Evolutionary conservation across 2,113 vertebrate genomes (phyloP).

Genomic region (Pteruthius melanotis): DNA sequence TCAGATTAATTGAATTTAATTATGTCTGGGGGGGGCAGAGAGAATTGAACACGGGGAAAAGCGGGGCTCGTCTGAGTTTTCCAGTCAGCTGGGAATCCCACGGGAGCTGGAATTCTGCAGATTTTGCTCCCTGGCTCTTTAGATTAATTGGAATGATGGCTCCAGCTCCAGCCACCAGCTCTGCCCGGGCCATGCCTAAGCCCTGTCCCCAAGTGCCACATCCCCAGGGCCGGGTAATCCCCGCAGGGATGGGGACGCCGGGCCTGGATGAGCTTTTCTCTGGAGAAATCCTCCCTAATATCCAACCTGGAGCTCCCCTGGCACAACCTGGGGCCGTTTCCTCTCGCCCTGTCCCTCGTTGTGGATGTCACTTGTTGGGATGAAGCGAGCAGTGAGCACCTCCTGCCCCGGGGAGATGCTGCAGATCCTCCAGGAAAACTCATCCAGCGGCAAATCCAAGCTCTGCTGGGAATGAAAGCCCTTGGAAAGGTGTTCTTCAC

Average conservation of each 20-base stretch:
- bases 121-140: neutral
- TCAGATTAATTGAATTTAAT: neutral
- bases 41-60: neutral
- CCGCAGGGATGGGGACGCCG: neutral
- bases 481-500: neutral
- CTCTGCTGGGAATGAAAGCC: neutral
- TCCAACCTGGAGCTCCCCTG: neutral
- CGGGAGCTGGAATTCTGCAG: neutral
- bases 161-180: neutral
- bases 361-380: accelerated
- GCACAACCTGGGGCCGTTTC: neutral
- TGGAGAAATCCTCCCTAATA: neutral
- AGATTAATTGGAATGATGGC: too few relatives aligned
- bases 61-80: neutral
- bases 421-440: neutral
- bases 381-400: neutral
- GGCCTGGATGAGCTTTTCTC: neutral
- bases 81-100: neutral
- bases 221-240: neutral
- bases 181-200: neutral
- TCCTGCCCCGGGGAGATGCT: neutral
- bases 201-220: neutral
- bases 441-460: neutral
- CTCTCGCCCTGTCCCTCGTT: neutral
- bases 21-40: neutral